Evolutionary conservation across 2,113 vertebrate genomes (phyloP), one percentile per base, ranked within the genome.

Genomic region (Aix galericulata): DNA sequence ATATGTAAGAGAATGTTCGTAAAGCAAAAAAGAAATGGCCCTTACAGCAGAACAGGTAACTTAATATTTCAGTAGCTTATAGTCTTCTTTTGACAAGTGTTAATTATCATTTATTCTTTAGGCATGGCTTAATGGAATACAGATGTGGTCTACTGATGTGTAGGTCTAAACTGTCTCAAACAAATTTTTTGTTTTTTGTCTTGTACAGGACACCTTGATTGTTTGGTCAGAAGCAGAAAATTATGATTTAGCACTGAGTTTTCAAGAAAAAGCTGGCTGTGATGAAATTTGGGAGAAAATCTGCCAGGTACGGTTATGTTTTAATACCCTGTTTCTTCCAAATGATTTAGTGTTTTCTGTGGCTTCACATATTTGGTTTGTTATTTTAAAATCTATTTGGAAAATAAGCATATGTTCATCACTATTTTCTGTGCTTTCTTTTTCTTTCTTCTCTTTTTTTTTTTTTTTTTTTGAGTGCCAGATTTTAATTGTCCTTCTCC

Each of bases 201-300:
- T 94, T 92, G 36, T 95, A 92, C 96, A 99, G 99, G 99, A 99
- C 97, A 99, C 99, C 16, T 97, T 99, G 96, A 99, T 99, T 97
- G 99, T 99, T 94, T 99, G 99, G 99, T 99, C 99, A 76, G 99
- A 99, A 98, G 99, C 99, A 84, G 99, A 99, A 94, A 99, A 99
- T 97, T 99, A 99, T 97, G 99, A 99, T 96, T 98, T 99, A 97
- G 99, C 99, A 79, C 97, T 99, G 93, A 99, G 99, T 97, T 99
- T 99, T 97, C 99, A 99, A 97, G 99, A 99, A 96, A 99, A 99
- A 96, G 99, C 99, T 92, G 99, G 99, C 91, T 99, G 99, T 89
- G 99, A 99, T 98, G 99, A 99, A 96, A 99, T 99, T 94, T 99
- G 99, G 99, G 99, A 99, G 96, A 99, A 99, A 98, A 99, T 99